Evolutionary conservation across 2,113 vertebrate genomes (phyloP), one percentile per base, ranked within the genome.

Genomic region (Heterotis niloticus): DNA sequence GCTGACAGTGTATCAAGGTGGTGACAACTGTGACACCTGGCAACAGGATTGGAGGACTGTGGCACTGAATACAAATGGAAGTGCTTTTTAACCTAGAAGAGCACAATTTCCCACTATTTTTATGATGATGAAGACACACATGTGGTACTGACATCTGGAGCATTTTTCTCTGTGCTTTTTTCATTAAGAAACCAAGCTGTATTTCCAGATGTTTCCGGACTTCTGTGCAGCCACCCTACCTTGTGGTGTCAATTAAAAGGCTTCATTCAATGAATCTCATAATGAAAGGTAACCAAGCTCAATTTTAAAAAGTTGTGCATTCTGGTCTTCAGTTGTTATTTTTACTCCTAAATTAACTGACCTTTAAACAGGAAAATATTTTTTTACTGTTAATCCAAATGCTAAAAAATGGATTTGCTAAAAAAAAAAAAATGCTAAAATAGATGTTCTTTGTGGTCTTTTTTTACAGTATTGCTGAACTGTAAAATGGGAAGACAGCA

Each of bases 121-220:
- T 28, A 56, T 67, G 29, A 54, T 69, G 69, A 64, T 78, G 54
- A 44, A 81, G 77, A 84, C 84, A 88, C 81, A 83, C 83, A 62
- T 1, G n/a, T n/a, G 5, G 28, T n/a, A 28, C 24, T 18, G 59
- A 64, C 75, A 66, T 66, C 62, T 66, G 75, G 82, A 83, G 78
- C 16, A 44, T 44, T 44, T 44, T 44, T 44, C 34, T 44, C 34
- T 7, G 7, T 7, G 34, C 7, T 4, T 7, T 44, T 44, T 44
- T 44, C n/a, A n/a, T n/a, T n/a, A n/a, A n/a, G n/a, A 44, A 44
- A 44, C 34, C 69, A 65, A 77, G 78, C 51, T 71, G 80, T 80
- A 77, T 81, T 70, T 29, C 51, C 85, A 87, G 81, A 82, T 85
- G 83, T 81, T 87, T 64, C 54, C 78, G 54, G 65, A 59, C 56